Evolutionary conservation across 2,888 invertebrate genomes (phyloP).

Genomic region (Beris chalybata): DNA sequence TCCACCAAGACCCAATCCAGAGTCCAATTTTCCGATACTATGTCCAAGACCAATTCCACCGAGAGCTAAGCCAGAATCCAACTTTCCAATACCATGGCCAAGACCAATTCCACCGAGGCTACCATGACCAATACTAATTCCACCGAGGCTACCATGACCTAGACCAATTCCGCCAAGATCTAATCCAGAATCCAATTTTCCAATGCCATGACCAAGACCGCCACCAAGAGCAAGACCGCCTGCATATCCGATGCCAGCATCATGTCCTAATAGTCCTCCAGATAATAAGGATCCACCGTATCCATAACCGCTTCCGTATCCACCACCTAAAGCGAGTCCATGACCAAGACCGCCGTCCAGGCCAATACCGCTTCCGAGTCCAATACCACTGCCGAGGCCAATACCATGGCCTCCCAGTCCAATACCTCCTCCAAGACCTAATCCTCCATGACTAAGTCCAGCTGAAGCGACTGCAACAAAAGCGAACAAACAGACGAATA

Average conservation of each 20-base stretch:
- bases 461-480: slow-evolving; percentile 15
- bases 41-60: slow-evolving; percentile 2
- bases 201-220: not conserved
- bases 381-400: not conserved
- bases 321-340: slow-evolving; percentile 1
- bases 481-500: slow-evolving; percentile 8
- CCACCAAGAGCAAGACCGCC: not conserved
- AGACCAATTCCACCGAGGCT: not conserved
- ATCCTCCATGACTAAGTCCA: slow-evolving; percentile 11
- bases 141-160: not conserved
- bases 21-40: not conserved
- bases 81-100: slow-evolving; percentile 2
- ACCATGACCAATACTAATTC: not conserved
- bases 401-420: not conserved
- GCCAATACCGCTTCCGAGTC: not conserved
- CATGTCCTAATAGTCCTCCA: too few species aligned
- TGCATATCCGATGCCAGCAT: not conserved
- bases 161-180: slow-evolving; percentile 3
- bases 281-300: not conserved
- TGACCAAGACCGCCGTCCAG: not conserved
- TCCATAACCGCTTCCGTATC: not conserved
- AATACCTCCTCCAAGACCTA: not conserved
- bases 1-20: not conserved
- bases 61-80: not conserved
- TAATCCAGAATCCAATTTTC: not conserved